Evolutionary conservation across 1,140 invertebrate species (phyloP).

Genomic region (Drosophila seguyi): DNA sequence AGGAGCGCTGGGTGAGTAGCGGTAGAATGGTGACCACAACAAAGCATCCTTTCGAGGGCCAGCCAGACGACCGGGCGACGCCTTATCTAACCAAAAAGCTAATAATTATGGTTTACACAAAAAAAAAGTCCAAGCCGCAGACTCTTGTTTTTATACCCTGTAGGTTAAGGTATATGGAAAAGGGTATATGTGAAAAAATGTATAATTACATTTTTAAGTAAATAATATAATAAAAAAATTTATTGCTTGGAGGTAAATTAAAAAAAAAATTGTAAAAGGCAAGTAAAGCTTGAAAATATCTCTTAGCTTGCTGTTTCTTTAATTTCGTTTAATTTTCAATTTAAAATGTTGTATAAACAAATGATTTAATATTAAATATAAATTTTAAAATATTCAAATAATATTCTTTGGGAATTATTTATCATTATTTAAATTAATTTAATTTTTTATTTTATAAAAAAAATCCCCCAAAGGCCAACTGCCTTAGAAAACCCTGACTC

Average conservation of each 20-base stretch:
- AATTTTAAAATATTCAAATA: too few species aligned
- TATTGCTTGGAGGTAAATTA: neutral
- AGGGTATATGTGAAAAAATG: neutral
- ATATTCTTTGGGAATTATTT: too few species aligned
- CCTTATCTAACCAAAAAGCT: constrained; percentile 51
- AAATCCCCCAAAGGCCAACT: neutral
- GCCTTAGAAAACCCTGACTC: too few species aligned
- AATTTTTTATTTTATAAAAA: neutral
- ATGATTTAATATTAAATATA: neutral
- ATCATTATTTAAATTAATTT: too few species aligned
- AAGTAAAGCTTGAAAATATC: neutral
- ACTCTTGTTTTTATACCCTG: constrained; percentile 15
- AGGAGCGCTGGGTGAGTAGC: neutral
- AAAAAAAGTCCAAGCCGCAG: constrained; percentile 30
- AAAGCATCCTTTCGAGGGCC: constrained; percentile 41
- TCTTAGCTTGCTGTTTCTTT: too few species aligned
- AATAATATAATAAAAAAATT: neutral
- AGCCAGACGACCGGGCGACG: constrained; percentile 43
- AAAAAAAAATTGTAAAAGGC: neutral
- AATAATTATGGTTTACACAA: constrained; percentile 60
- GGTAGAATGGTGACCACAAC: constrained; percentile 47
- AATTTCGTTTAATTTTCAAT: neutral
- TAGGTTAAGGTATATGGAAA: neutral
- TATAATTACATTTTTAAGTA: neutral
- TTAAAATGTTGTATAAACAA: neutral